These are phyloP conservation scores for Arctia plantaginis DNA, from an alignment of 2,888 invertebrate genomes.

Conservation along the genomic window DNA sequence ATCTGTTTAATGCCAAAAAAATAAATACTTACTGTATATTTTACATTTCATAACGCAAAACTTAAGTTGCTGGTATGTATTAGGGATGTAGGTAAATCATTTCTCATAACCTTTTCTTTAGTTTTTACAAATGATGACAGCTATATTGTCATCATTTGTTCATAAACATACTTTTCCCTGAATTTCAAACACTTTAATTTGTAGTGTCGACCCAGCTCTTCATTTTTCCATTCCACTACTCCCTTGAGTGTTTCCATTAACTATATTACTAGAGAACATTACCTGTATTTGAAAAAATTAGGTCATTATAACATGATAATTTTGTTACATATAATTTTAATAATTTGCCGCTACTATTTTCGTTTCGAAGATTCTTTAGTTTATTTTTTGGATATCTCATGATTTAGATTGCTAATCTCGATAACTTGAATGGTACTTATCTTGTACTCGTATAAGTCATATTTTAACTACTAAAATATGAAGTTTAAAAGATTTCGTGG, in stretches of 20 bases:
- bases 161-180: no score
- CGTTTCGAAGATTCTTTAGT: not conserved
- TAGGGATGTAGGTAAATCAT: no score
- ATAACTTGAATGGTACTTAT: no score
- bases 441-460: not conserved
- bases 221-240: conserved; percentile 30
- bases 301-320: conserved; percentile 39
- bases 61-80: no score
- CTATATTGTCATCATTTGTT: no score
- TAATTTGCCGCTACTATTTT: conserved; percentile 24
- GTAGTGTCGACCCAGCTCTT: conserved; percentile 36
- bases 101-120: no score
- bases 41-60: no score
- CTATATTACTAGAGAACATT: conserved; percentile 43
- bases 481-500: no score
- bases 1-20: no score
- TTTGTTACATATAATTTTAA: conserved; percentile 29
- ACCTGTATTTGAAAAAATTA: conserved; percentile 42
- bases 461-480: not conserved
- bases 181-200: conserved; percentile 5
- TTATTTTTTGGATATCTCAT: not conserved
- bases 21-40: not conserved
- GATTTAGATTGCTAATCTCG: not conserved
- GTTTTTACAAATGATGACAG: no score
- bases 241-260: conserved; percentile 47